Percentiles rank a stretch among this genome's conserved stretches.
Evolutionary conservation across 2,113 vertebrate genomes (phyloP).

Genomic region (Telmatochromis sp.): DNA sequence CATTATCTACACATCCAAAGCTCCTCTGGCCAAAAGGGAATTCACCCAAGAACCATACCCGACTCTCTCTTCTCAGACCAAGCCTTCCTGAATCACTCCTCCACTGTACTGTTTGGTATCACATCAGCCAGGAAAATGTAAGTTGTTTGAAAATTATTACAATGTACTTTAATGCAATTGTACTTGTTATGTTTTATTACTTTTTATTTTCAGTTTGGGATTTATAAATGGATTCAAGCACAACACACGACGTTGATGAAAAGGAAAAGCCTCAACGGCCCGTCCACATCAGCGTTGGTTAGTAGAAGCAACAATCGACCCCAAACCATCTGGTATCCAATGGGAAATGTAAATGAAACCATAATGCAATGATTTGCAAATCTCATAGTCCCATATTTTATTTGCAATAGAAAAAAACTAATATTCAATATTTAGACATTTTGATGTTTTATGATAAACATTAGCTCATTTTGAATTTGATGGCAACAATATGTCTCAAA

Average conservation of each 20-base stretch:
- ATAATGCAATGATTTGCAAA: no score
- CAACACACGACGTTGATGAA: not conserved
- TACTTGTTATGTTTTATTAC: not conserved
- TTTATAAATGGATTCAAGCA: rapidly evolving
- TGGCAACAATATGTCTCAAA: no score
- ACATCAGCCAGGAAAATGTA: not conserved
- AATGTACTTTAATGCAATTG: not conserved
- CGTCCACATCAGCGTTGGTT: not conserved
- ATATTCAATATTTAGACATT: no score
- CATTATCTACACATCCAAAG: constrained; percentile 39
- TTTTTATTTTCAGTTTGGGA: not conserved
- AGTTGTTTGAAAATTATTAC: not conserved
- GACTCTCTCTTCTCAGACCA: not conserved
- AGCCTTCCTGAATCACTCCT: not conserved
- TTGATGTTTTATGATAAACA: no score
- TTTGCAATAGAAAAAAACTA: no score
- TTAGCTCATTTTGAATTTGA: no score
- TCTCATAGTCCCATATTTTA: no score
- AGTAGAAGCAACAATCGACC: not conserved
- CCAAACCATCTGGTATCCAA: not conserved
- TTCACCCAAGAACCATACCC: not conserved
- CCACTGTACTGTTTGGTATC: no score
- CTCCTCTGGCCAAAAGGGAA: constrained; percentile 11
- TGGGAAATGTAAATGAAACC: not conserved
- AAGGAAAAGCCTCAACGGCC: not conserved